These are phyloP conservation scores for Potamilus streckersoni DNA, from an alignment of 1,140 invertebrate genomes.

Conservation along the genomic window DNA sequence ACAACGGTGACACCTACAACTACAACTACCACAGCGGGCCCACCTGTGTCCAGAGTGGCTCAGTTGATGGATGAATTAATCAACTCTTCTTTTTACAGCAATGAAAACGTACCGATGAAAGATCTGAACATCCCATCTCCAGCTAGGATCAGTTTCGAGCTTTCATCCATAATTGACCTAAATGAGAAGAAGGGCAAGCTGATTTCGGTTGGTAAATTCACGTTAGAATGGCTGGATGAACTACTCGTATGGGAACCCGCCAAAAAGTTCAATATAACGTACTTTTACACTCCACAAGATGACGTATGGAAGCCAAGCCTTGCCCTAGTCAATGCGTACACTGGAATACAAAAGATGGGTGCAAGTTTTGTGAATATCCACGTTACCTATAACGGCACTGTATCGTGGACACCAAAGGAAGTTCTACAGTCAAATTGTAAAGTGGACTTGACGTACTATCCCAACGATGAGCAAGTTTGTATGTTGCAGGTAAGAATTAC, in stretches of 20 bases:
- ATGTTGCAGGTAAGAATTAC: conserved; percentile 9
- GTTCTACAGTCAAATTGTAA: conserved; percentile 20
- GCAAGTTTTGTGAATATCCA: conserved; percentile 16
- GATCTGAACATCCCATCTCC: conserved; percentile 1
- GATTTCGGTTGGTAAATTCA: conserved; percentile 16
- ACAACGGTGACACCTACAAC: conserved; percentile 7
- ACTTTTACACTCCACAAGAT: conserved; percentile 16
- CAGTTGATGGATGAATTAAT: conserved; percentile 1
- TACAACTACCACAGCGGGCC: conserved; percentile 12
- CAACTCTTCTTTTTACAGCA: conserved; percentile 1
- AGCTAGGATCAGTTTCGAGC: conserved; percentile 14
- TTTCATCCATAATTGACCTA: conserved; percentile 18
- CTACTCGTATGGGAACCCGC: conserved; percentile 16
- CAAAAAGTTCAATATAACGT: conserved; percentile 3
- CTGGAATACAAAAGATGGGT: conserved; percentile 11
- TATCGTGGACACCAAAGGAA: conserved; percentile 25
- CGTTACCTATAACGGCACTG: conserved; percentile 16
- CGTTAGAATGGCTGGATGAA: conserved; percentile 11
- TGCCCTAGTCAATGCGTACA: conserved; percentile 20
- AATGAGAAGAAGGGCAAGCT: conserved; percentile 14
- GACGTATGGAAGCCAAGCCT: conserved; percentile 27
- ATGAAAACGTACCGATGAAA: conserved; percentile 4
- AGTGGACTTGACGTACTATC: conserved; percentile 22
- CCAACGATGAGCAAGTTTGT: conserved; percentile 20
- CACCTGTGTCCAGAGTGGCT: conserved; percentile 16